Evolutionary conservation across 2,113 vertebrate species (phyloP).

Genomic region (Xyrauchen texanus): DNA sequence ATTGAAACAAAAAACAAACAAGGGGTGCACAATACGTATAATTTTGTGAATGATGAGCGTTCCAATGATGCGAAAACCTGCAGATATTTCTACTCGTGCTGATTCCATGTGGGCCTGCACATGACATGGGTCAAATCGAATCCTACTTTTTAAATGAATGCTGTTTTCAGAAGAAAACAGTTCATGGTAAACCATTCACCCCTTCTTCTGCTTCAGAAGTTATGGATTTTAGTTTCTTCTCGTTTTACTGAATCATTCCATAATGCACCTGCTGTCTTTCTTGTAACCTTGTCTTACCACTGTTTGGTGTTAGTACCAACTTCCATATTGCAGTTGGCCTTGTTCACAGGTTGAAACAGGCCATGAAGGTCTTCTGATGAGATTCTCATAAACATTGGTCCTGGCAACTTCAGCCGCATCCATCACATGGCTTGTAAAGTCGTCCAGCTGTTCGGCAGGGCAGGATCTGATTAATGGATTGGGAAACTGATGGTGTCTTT

Average conservation of each 20-base stretch:
- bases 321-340: not conserved
- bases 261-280: constrained; percentile 38
- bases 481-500: not conserved
- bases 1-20: too few species aligned
- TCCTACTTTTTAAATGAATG: not conserved
- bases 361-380: not conserved
- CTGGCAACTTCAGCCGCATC: not conserved
- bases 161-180: not conserved
- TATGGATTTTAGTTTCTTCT: constrained; percentile 34
- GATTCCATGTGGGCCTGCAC: constrained; percentile 11
- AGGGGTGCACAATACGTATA: too few species aligned
- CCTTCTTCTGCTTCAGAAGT: not conserved
- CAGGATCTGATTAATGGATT: not conserved
- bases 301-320: not conserved
- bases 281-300: constrained; percentile 11
- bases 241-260: constrained; percentile 39
- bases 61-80: too few species aligned
- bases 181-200: too few species aligned
- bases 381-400: constrained; percentile 10
- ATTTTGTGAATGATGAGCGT: too few species aligned
- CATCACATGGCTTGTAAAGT: not conserved
- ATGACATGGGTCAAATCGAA: not conserved
- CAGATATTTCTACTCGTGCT: not conserved
- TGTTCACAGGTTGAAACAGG: too few species aligned
- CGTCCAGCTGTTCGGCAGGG: too few species aligned